phyloP scores from a whole-genome alignment of 2,797 vertebrate species.

The Botia almorhae region DNA sequence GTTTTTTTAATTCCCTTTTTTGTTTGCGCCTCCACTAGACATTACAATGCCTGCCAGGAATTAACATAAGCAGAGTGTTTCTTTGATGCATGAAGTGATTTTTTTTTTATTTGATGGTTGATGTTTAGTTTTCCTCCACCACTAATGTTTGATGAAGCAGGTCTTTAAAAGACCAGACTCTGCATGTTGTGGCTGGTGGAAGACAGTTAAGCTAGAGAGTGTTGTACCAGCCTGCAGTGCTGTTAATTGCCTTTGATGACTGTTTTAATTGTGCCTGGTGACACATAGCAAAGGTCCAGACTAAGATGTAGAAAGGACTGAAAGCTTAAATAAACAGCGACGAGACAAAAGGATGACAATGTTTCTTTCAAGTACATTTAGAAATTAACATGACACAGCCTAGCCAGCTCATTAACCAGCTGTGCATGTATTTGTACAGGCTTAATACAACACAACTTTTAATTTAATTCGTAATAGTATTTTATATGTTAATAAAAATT shows the following conservation, averaged over 20 bases:
- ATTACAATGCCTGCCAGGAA: conserved; percentile 8
- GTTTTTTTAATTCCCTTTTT: conserved; percentile 2
- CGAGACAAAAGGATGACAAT: conserved; percentile 36
- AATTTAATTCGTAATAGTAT: background rate
- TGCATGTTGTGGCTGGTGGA: conserved; percentile 51
- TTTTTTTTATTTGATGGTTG: conserved; percentile 5
- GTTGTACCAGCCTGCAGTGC: conserved; percentile 72
- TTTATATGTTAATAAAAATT: background rate
- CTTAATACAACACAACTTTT: conserved; percentile 9
- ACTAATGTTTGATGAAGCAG: background rate
- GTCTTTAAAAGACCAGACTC: conserved; percentile 2
- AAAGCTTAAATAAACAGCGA: conserved; percentile 56
- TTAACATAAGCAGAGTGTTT: background rate
- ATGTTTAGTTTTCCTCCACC: background rate
- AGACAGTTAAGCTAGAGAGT: conserved; percentile 65
- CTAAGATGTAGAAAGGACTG: conserved; percentile 47
- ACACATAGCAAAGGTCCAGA: conserved; percentile 54
- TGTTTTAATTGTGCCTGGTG: conserved; percentile 76
- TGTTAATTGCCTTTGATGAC: conserved; percentile 77
- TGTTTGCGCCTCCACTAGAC: conserved; percentile 6
- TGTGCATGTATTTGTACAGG: background rate
- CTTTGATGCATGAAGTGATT: conserved; percentile 18
- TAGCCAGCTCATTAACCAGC: background rate
- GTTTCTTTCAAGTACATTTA: conserved; percentile 3
- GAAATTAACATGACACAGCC: conserved; percentile 33